Percentiles rank a stretch among this genome's conserved stretches.
Evolutionary conservation across 2,113 vertebrate genomes (phyloP).

Genomic region (Hippocampus abdominalis): DNA sequence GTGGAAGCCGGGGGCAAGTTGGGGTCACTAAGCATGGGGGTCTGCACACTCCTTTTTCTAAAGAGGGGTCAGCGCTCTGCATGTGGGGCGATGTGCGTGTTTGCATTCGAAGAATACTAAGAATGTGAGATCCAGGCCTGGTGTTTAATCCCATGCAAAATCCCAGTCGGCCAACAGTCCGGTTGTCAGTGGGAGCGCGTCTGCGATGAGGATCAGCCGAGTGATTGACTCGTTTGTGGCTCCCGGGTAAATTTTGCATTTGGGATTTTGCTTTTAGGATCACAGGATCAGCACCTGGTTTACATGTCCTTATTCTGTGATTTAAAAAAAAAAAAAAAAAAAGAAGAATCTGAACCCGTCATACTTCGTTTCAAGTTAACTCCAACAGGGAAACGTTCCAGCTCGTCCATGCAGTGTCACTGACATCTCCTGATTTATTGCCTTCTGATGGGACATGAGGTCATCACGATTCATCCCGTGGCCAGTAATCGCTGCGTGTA

Average conservation of each 20-base stretch:
- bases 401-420: constrained; percentile 34
- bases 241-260: constrained; percentile 5
- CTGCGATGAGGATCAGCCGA: constrained; percentile 22
- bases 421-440: constrained; percentile 63
- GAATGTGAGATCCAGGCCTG: constrained; percentile 62
- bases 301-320: not conserved
- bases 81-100: constrained; percentile 52
- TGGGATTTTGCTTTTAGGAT: constrained; percentile 5
- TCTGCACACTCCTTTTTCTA: constrained; percentile 68
- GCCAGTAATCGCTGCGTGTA: constrained; percentile 62
- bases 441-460: constrained; percentile 57
- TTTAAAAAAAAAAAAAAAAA: not conserved
- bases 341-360: no score
- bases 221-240: constrained; percentile 48
- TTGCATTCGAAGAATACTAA: constrained; percentile 63
- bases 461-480: constrained; percentile 55
- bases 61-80: constrained; percentile 60
- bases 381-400: constrained; percentile 34
- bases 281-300: not conserved
- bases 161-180: constrained; percentile 45
- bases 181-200: constrained; percentile 25
- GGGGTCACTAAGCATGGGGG: constrained; percentile 68
- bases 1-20: constrained; percentile 58
- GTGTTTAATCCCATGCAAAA: constrained; percentile 58
- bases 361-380: constrained; percentile 23